Conservation (phyloP, 1,140 invertebrate genomes). For the Brachionus rubens region DNA sequence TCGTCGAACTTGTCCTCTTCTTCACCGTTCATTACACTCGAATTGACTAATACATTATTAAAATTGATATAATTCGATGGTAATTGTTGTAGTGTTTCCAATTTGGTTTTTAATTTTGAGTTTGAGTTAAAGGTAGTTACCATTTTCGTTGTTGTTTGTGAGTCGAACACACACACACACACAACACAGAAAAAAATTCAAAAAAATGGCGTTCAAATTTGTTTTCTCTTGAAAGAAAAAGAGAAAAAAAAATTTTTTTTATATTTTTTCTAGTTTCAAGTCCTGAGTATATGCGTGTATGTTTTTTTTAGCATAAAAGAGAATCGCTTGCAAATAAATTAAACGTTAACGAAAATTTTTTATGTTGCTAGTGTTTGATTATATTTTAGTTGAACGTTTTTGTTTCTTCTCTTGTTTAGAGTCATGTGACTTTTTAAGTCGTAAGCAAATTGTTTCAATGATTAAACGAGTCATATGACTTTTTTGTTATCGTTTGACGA, state of each 20-base stretch:
- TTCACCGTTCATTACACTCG: background rate
- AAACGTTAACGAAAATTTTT: conserved; percentile 40
- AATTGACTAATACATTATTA: background rate
- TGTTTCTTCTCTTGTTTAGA: no score
- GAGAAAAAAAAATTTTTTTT: no score
- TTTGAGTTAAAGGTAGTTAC: conserved; percentile 23
- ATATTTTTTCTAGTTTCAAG: background rate
- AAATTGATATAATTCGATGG: background rate
- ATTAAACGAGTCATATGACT: no score
- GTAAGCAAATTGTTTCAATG: no score
- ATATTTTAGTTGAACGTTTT: no score
- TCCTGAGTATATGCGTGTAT: background rate
- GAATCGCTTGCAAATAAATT: conserved; percentile 34
- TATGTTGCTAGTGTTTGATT: conserved; percentile 40
- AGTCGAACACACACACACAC: background rate
- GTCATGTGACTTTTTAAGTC: no score
- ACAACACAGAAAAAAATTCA: background rate
- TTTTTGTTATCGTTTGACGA: no score
- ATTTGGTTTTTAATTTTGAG: conserved; percentile 4
- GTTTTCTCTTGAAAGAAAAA: no score
- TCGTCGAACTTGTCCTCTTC: background rate
- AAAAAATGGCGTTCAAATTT: no score
- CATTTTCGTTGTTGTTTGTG: background rate
- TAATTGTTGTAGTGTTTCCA: background rate
- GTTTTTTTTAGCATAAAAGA: background rate